These are phyloP conservation scores for Mastomys natalensis DNA, from an alignment of 2,113 vertebrate species.

Conservation along the genomic window DNA sequence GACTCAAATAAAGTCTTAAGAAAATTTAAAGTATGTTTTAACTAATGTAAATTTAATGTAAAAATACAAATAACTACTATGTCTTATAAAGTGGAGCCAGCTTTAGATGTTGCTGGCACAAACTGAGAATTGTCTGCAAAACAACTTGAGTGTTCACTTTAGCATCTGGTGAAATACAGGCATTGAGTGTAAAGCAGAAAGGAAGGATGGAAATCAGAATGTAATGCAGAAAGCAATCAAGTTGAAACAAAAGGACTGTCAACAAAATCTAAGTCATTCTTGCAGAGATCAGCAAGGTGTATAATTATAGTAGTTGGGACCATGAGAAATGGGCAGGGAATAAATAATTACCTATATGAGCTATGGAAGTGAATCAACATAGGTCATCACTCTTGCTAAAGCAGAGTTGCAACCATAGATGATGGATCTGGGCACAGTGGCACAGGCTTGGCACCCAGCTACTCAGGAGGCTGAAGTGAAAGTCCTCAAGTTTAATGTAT, in stretches of 20 bases:
- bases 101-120: neutral
- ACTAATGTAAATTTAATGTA: neutral
- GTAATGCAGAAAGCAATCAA: neutral
- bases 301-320: neutral
- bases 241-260: neutral
- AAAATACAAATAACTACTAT: neutral
- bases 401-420: neutral
- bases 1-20: neutral
- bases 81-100: neutral
- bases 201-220: neutral
- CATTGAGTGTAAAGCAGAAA: neutral
- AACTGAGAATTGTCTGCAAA: neutral
- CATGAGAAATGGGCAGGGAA: neutral
- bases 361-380: neutral
- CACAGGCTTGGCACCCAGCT: too few relatives aligned
- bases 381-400: too few relatives aligned
- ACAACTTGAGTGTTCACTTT: fast-evolving
- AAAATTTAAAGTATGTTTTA: neutral
- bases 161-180: neutral
- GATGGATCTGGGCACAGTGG: neutral
- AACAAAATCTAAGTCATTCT: neutral
- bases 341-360: neutral
- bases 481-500: neutral
- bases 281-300: neutral
- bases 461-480: too few relatives aligned